Evolutionary conservation across 2,797 vertebrate genomes (phyloP).

Genomic region (Ctenopoma multispine): DNA sequence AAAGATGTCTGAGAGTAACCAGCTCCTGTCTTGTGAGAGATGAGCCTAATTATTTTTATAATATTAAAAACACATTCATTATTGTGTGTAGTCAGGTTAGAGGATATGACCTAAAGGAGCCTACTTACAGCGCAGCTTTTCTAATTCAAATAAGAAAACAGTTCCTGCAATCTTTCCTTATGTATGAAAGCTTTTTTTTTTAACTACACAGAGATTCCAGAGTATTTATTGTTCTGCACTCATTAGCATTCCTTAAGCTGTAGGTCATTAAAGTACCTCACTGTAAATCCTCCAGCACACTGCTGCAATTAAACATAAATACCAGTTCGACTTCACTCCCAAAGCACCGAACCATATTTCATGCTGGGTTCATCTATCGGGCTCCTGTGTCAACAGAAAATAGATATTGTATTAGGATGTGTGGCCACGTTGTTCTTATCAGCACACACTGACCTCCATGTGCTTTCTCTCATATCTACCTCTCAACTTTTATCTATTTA

Average conservation of each 20-base stretch:
- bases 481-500: conserved; percentile 41
- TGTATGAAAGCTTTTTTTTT: conserved; percentile 18
- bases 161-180: conserved; percentile 23
- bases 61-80: conserved; percentile 53
- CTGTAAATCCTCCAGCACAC: conserved; percentile 41
- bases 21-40: conserved; percentile 37
- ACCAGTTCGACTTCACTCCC: conserved; percentile 53
- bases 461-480: conserved; percentile 24
- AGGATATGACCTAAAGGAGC: conserved; percentile 20
- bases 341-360: conserved; percentile 54
- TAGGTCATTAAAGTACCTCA: conserved; percentile 53
- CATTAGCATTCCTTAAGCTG: conserved; percentile 63
- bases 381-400: conserved; percentile 58
- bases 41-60: conserved; percentile 55
- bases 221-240: conserved; percentile 33
- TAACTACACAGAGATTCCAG: conserved; percentile 28
- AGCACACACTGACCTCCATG: conserved; percentile 38
- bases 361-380: conserved; percentile 55
- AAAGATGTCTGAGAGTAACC: conserved; percentile 33
- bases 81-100: conserved; percentile 21
- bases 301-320: conserved; percentile 70
- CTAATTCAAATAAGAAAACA: conserved; percentile 28
- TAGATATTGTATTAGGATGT: conserved; percentile 39
- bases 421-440: conserved; percentile 37
- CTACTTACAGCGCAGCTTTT: conserved; percentile 27